A percentile compares a stretch with the other conserved stretches of the same genome.
These are phyloP conservation scores for Lamproptera curius DNA, from an alignment of 2,888 invertebrate genomes.

Conservation along the genomic window DNA sequence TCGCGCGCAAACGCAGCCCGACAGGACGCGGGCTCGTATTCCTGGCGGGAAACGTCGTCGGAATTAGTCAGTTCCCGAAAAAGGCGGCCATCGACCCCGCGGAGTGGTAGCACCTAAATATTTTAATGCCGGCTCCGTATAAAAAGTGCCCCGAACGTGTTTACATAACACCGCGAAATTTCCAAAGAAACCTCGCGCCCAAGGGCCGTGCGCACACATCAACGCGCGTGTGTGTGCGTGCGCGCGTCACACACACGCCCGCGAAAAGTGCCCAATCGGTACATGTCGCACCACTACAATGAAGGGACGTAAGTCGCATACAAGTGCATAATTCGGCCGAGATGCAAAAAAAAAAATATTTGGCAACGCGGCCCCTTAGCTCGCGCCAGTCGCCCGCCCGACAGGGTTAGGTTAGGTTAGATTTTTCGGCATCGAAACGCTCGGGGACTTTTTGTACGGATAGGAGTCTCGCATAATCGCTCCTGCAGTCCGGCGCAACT, in stretches of 20 bases:
- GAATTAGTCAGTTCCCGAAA: conserved; percentile 77
- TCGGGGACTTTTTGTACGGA: conserved; percentile 66
- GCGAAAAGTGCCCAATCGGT: conserved; percentile 69
- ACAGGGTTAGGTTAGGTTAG: conserved; percentile 78
- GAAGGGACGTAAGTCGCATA: conserved; percentile 78
- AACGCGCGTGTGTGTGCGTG: conserved; percentile 56
- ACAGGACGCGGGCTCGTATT: conserved; percentile 37
- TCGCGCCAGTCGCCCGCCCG: conserved; percentile 77
- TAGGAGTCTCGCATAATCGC: conserved; percentile 56
- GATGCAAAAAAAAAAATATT: conserved; percentile 78
- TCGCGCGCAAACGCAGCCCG: conserved; percentile 38
- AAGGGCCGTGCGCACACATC: conserved; percentile 68
- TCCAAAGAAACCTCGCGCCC: conserved; percentile 63
- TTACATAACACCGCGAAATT: conserved; percentile 71
- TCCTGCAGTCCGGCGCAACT: conserved; percentile 61
- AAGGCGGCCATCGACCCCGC: conserved; percentile 65
- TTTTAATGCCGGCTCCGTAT: conserved; percentile 45
- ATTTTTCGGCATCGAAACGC: conserved; percentile 77
- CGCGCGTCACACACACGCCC: conserved; percentile 60
- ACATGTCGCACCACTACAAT: conserved; percentile 76
- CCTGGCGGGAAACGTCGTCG: conserved; percentile 41
- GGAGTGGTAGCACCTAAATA: conserved; percentile 67
- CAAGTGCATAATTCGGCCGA: conserved; percentile 79
- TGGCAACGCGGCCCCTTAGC: conserved; percentile 78
- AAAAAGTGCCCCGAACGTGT: conserved; percentile 58